These are phyloP conservation scores for Venturia canescens DNA, from an alignment of 1,140 invertebrate species.

Conservation along the genomic window DNA sequence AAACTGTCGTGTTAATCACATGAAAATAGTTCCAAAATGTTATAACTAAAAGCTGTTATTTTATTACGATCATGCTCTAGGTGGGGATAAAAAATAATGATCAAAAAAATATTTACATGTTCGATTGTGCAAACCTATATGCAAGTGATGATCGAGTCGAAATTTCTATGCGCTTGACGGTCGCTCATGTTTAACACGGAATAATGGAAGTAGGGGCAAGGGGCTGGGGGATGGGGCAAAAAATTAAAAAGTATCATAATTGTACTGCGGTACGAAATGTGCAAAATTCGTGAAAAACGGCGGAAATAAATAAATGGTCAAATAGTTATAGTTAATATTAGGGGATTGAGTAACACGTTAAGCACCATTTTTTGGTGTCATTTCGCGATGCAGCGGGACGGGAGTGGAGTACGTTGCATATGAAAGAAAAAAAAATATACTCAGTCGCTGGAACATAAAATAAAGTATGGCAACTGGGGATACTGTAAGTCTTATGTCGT, in stretches of 20 bases:
- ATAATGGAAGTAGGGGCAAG: neutral
- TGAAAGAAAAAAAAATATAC: neutral
- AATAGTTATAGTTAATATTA: neutral
- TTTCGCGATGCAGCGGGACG: neutral
- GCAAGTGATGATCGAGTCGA: constrained; percentile 3
- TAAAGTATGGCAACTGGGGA: constrained; percentile 28
- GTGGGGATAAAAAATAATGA: neutral
- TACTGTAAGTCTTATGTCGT: neutral
- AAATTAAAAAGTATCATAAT: neutral
- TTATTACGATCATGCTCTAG: constrained; percentile 6
- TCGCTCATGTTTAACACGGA: neutral
- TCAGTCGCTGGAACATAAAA: constrained; percentile 48
- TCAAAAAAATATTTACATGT: neutral
- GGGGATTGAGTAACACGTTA: constrained; percentile 47
- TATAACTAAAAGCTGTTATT: constrained; percentile 19
- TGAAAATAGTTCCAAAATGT: neutral
- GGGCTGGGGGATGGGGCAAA: neutral
- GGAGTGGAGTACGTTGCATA: neutral
- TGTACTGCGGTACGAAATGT: constrained; percentile 29
- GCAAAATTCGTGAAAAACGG: constrained; percentile 35
- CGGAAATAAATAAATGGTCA: neutral
- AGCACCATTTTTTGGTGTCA: constrained; percentile 43
- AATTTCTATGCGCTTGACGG: neutral
- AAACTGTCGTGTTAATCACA: constrained; percentile 12
- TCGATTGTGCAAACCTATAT: constrained; percentile 16